Percentiles rank a stretch among this genome's conserved stretches.
These are phyloP conservation scores for Penelope pileata DNA, from an alignment of 2,113 vertebrate species.

Conservation along the genomic window DNA sequence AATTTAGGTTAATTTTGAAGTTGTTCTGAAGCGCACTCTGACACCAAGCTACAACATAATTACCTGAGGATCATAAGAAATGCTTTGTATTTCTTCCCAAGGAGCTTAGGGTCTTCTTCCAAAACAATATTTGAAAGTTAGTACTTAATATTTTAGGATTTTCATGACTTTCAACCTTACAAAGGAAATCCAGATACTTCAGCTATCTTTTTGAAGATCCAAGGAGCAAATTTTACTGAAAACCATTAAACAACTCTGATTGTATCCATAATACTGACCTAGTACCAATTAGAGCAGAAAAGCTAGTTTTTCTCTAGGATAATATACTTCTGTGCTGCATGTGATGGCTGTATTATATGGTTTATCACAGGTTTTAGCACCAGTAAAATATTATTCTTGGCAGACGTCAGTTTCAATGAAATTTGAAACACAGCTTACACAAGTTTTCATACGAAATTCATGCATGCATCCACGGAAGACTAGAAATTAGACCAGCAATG, in stretches of 20 bases:
- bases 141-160: not conserved
- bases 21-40: not conserved
- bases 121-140: not conserved
- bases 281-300: conserved; percentile 6
- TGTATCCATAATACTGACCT: not conserved
- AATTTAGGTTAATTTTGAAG: not conserved
- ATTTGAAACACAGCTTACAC: not conserved
- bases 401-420: not conserved
- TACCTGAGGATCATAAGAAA: not conserved
- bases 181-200: not conserved
- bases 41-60: not conserved
- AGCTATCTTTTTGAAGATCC: not conserved
- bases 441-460: not conserved
- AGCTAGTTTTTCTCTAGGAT: not conserved
- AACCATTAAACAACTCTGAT: conserved; percentile 8
- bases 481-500: not conserved
- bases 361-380: not conserved
- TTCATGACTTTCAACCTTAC: not conserved
- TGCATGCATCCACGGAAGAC: not conserved
- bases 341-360: not conserved
- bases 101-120: not conserved
- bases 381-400: conserved; percentile 32
- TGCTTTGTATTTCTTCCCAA: not conserved
- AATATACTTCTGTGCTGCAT: not conserved
- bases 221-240: not conserved